These are phyloP conservation scores for Numenius arquata DNA, from an alignment of 2,113 vertebrate species.

Conservation along the genomic window DNA sequence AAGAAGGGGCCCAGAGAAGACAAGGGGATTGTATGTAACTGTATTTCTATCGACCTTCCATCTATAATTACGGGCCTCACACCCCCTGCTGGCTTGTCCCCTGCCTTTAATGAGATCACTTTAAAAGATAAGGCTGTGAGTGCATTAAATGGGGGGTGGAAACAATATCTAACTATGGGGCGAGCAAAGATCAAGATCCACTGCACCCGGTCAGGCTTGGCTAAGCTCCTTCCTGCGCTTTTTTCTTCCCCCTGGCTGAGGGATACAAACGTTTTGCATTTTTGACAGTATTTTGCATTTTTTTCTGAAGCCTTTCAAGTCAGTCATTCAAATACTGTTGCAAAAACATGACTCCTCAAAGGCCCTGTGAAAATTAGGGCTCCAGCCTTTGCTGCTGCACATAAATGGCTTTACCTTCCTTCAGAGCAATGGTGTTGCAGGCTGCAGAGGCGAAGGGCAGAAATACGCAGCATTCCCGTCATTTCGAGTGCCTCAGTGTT, in stretches of 20 bases:
- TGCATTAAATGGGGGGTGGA: neutral
- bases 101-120: constrained; percentile 45
- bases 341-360: neutral
- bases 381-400: neutral
- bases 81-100: constrained; percentile 37
- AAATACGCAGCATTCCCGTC: neutral
- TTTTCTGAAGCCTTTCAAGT: neutral
- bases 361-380: neutral
- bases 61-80: constrained; percentile 33
- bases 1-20: neutral
- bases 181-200: constrained; percentile 49
- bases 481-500: neutral
- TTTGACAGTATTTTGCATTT: neutral
- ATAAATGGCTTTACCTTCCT: neutral
- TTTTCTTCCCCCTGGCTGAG: neutral
- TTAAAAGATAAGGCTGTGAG: neutral
- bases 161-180: neutral
- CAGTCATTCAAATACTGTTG: neutral
- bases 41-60: neutral
- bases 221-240: neutral
- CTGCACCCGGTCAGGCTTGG: neutral
- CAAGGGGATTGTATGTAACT: neutral
- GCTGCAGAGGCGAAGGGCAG: constrained; percentile 27
- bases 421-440: accelerated
- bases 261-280: neutral